Conservation (phyloP, 92 coral and sea anemone species). For the Bergia sp. region DNA sequence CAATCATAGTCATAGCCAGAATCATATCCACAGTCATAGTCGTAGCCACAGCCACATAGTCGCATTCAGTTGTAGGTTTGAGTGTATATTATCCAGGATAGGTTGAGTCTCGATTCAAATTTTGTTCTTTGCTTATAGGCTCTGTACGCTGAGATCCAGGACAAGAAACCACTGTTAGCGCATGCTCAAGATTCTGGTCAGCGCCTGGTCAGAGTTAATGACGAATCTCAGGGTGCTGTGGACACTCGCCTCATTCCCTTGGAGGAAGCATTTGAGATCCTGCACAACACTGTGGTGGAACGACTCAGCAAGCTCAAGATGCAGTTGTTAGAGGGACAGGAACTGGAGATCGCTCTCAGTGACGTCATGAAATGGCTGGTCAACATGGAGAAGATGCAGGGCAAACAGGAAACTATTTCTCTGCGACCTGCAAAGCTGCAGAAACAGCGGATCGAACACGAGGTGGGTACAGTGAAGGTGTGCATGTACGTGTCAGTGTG, state of each 20-base stretch:
- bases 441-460: slow-evolving; percentile 76
- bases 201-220: slow-evolving; percentile 76
- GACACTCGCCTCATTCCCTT: slow-evolving; percentile 81
- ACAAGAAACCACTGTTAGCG: slow-evolving; percentile 75
- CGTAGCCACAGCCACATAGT: neutral
- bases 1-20: neutral
- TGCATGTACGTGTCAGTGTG: no score
- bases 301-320: slow-evolving; percentile 76
- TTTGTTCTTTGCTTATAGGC: slow-evolving; percentile 29
- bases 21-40: neutral
- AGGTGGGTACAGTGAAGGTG: slow-evolving; percentile 57
- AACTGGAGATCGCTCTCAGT: slow-evolving; percentile 80
- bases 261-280: slow-evolving; percentile 86
- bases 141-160: slow-evolving; percentile 62
- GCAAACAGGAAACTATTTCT: slow-evolving; percentile 82
- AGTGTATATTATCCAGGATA: no score
- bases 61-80: neutral
- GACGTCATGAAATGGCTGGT: slow-evolving; percentile 89
- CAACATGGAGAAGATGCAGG: slow-evolving; percentile 76
- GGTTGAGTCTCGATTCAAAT: neutral
- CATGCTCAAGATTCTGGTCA: slow-evolving; percentile 85
- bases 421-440: slow-evolving; percentile 73
- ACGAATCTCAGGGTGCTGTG: slow-evolving; percentile 73
- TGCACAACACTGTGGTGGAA: slow-evolving; percentile 82
- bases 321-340: slow-evolving; percentile 83